Percentiles rank a stretch among this genome's conserved stretches.
Evolutionary conservation across 2,113 vertebrate genomes (phyloP).

Genomic region (Melanotaenia duboulayi): DNA sequence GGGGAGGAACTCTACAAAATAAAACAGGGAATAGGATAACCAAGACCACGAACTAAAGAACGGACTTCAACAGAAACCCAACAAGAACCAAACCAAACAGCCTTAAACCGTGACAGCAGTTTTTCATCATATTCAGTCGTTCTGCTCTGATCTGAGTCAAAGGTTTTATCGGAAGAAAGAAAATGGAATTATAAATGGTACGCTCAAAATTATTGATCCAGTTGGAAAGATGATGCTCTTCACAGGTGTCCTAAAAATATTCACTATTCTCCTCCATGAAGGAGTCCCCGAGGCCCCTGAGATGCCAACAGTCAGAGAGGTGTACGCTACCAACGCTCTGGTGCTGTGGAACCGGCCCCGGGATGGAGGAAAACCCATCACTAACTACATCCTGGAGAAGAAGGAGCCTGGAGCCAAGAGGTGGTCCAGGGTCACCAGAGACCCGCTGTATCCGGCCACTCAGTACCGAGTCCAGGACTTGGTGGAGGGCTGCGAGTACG

Average conservation of each 20-base stretch:
- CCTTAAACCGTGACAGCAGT: no score
- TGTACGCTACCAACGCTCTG: constrained; percentile 91
- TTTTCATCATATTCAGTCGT: no score
- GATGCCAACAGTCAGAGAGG: constrained; percentile 89
- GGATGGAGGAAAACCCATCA: constrained; percentile 97
- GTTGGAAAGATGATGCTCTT: neutral
- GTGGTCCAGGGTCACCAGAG: constrained; percentile 92
- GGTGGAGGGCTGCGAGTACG: constrained; percentile 94
- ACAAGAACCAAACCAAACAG: no score
- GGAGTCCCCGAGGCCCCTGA: constrained; percentile 98
- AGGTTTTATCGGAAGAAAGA: no score
- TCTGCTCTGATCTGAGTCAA: no score
- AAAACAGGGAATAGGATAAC: no score
- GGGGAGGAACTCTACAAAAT: no score
- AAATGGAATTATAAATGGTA: no score
- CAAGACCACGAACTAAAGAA: no score
- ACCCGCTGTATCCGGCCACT: constrained; percentile 91
- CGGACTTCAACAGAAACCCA: no score
- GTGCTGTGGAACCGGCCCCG: constrained; percentile 94
- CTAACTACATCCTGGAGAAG: constrained; percentile 95
- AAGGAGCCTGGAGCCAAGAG: constrained; percentile 92
- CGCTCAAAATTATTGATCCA: neutral
- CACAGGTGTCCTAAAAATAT: neutral
- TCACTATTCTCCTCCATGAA: constrained; percentile 54
- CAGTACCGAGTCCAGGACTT: constrained; percentile 93